Base-by-base conservation (phyloP, 30 jellyfish, hydroid and myxozoan genomes). In the Aurelia coerulea region DNA sequence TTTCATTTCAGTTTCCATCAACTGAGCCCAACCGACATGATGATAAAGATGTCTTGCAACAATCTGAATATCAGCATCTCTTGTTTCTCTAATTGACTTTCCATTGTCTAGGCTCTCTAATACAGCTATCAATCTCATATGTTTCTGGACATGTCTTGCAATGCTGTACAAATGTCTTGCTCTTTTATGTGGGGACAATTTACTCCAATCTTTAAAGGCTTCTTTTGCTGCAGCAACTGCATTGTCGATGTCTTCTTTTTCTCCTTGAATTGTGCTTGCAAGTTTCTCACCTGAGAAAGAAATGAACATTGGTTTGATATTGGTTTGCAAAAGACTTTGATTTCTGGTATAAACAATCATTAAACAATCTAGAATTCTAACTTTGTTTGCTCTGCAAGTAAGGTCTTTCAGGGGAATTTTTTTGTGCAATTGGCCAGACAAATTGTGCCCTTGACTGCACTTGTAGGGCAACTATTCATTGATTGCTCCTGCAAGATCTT, bases 1-100 rank as follows among this genome's bases (percentile, higher is more conserved):
- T 94, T 86, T 90, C 99, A 94, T 89, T 69, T 94, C 99, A 3
- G 95, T 94, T 14, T 90, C 99, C 99, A 94, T 94, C 54, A 94
- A 62, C 64, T 94, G 94, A 0, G 99, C 99, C 99, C 99, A 94
- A 14, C 99, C 99, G 23, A 97, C 99, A 94, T 94, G 99, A 73
- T 94, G 99, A 73, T 94, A 94, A 3, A 94, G 88, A 76, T 94
- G 99, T 62, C 99, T 84, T 42, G 93, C 99, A 31, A 94, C 99
- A 63, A 90, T 90, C 68, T 80, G 99, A 9, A 80, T 65, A 74
- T 94, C 99, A 77, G 86, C 95, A 77, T 94, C 99, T 59, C 99
- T 77, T 60, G 99, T 88, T 64, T 94, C 99, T 49, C 99, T 66
- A 32, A 94, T 94, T 37, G 99, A 97, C 53, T 94, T 94, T 5